Evolutionary conservation across 2,797 vertebrate genomes (phyloP), one percentile per base, ranked within the genome.

Genomic region (Oceanodroma leucorhoa): DNA sequence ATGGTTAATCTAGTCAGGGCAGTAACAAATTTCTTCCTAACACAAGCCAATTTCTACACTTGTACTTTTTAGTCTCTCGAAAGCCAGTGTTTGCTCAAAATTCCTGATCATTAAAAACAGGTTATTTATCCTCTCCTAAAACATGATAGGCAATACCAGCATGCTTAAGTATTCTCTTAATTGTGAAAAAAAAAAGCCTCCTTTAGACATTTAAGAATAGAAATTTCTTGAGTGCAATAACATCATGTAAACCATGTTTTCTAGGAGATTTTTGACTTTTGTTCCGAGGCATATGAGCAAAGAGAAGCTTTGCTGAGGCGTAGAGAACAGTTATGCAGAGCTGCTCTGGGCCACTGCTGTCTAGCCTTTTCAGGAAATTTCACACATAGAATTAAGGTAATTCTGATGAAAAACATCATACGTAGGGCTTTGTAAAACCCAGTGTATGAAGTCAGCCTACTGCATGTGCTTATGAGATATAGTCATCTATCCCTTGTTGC

Each of bases 1-100:
- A 96, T 79, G 97, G 97, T 98, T 98, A 98, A 98, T 98, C 97
- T 98, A 97, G 85, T 98, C 97, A 95, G 96, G 96, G 95, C 93
- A 97, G 96, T 97, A 98, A 98, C 98, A 98, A 95, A 98, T 98
- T 97, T 97, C 96, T 95, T 94, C 77, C 83, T 94, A 96, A 79
- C 83, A 93, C 82, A 96, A 97, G 95, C 97, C 96, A 89, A 94
- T 97, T 97, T 97, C 96, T 96, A 97, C 85, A 91, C 92, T 94
- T 64, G 69, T 85, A 54, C 79, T 91, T 95, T 92, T 96, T 94
- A 93, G 90, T 88, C 90, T 94, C 75, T 78, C 22, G 89, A 95
- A 89, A 87, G 89, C 26, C 76, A 77, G 32, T 13, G 43, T 89
- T 97, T 91, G 89, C 64, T 93, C 77, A 84, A 91, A 95, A 90